Evolutionary conservation across 1,140 invertebrate species (phyloP), one percentile per base, ranked within the genome.

Genomic region (Agrilus planipennis): DNA sequence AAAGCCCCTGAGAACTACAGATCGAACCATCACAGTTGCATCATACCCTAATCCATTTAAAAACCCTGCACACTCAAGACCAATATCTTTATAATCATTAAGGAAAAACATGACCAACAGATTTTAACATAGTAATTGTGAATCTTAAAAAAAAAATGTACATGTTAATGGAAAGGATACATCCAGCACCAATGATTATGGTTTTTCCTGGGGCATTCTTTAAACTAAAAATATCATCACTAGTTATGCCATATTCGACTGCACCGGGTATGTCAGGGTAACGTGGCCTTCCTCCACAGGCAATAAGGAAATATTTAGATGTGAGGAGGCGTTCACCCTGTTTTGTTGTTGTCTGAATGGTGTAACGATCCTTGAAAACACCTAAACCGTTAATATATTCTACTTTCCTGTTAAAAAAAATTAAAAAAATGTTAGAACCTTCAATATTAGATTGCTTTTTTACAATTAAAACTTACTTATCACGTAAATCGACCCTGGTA

Each of bases 171-270:
- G n/a, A 45, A 75, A 75, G 72, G 71, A 77, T 77, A 82, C 79
- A 96, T 55, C 89, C 89, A 57, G 89, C 93, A 30, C 94, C 95
- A 40, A 98, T 74, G 20, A 93, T 74, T 6, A 97, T 70, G 0
- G 94, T 98, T 64, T 93, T 96, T 31, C 93, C 94, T 5, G 95
- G 95, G 38, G 79, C 71, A 34, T 79, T 73, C 0, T 76, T 60
- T 43, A 97, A 68, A 50, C 89, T 93, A 70, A 99, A 99, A 34
- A 99, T 76, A 63, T 99, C 95, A 67, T 99, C 95, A 62, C 91
- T 96, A 30, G 84, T 91, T 47, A 99, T 94, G 42, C 84, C 83
- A 62, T 81, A 81, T 61, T 98, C 89, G 9, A 79, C 53, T 17
- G 85, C 89, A 23, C 93, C 93, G 17, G 89, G 88, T 54, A 93